Evolutionary conservation across 2,797 vertebrate genomes (phyloP), one percentile per base, ranked within the genome.

Genomic region (Enteromius fasciolatus): DNA sequence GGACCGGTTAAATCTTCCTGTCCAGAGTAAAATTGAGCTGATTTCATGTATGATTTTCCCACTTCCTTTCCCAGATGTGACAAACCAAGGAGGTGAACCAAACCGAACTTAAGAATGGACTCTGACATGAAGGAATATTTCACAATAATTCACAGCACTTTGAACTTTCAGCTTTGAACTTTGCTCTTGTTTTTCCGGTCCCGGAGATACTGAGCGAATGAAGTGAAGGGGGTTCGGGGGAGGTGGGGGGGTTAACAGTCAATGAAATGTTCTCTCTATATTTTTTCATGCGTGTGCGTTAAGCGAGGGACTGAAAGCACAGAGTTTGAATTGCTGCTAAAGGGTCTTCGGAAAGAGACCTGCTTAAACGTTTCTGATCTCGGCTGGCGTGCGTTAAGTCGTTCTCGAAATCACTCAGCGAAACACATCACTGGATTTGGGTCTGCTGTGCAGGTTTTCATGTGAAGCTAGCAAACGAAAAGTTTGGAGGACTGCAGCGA

Each of bases 31-130:
- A 17, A 25, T 25, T 41, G 14, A 41, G 52, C 23, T 57, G n/a
- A 64, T 78, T 78, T 78, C 11, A 78, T 14, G 5, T 54, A 5
- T 52, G 46, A 68, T 54, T 68, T 75, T 33, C 18, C 75, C 50
- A 74, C 39, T 59, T 67, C 74, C 74, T 72, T 80, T 44, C 87
- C 72, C 83, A 99, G 98, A 96, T 99, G 98, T 96, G 97, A 99
- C 92, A 97, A 96, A 93, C 98, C 98, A 0, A 95, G 98, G 92
- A 97, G 98, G 96, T 99, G 97, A 99, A 94, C 41, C 20, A 10
- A 67, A 93, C 90, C 86, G 90, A 59, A 91, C 90, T 89, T 89
- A 89, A 90, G 90, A 89, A 93, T 87, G 92, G 92, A 93, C 91
- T 89, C 89, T 92, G 93, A 95, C 93, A 96, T 97, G 97, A 98